Conservation (phyloP, 2,113 vertebrate genomes). For the Illadopsis cleaveri region DNA sequence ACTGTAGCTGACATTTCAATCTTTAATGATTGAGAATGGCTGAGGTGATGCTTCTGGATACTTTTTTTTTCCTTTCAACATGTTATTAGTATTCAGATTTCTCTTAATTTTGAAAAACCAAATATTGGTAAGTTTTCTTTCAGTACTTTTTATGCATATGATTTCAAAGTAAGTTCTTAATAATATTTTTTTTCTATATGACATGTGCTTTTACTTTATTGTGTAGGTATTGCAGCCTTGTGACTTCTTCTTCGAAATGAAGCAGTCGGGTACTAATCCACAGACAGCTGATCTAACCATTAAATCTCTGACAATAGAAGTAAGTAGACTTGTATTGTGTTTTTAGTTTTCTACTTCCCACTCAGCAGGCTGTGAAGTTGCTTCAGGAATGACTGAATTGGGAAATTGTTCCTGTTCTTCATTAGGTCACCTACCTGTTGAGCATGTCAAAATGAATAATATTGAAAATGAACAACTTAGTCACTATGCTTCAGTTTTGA, state of each 20-base stretch:
- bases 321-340: slow-evolving; percentile 25
- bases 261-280: slow-evolving; percentile 73
- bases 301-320: slow-evolving; percentile 89
- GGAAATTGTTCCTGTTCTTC: not conserved
- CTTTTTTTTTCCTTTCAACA: not conserved
- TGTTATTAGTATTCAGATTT: not conserved
- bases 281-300: slow-evolving; percentile 86
- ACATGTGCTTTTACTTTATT: not conserved
- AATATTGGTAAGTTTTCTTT: not conserved
- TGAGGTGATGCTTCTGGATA: not conserved
- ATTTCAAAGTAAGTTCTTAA: not conserved
- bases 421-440: not conserved
- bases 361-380: not conserved
- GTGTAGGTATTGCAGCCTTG: slow-evolving; percentile 88
- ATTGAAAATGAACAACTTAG: not conserved
- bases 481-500: not conserved
- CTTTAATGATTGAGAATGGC: not conserved
- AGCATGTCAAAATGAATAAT: not conserved
- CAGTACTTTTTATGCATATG: not conserved
- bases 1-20: not conserved
- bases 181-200: not conserved
- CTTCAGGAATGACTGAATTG: not conserved
- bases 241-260: slow-evolving; percentile 86
- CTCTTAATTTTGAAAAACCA: not conserved
- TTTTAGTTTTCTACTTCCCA: not conserved